phyloP scores from a whole-genome alignment of 1,140 invertebrate species.

The Teleopsis dalmanni region DNA sequence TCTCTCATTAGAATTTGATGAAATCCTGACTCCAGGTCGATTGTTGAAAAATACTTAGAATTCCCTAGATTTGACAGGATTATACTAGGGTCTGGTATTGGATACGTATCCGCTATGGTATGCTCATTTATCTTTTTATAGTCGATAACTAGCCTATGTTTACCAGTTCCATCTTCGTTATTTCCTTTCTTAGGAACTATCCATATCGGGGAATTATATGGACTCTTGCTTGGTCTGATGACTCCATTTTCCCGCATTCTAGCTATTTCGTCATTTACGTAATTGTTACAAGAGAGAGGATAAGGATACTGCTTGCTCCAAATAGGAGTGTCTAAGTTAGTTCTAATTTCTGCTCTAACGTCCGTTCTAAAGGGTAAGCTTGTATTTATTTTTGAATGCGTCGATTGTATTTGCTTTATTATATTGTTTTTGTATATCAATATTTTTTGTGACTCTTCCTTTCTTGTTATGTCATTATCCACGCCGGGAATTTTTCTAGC shows the following conservation, averaged over 20 bases:
- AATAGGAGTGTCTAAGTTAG: conserved; percentile 11
- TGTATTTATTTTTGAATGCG: no score
- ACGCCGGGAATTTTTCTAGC: no score
- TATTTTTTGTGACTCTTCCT: no score
- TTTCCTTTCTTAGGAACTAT: conserved; percentile 15
- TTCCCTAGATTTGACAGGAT: conserved; percentile 43
- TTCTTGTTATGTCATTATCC: no score
- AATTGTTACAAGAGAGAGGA: conserved; percentile 13
- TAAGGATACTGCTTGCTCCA: conserved; percentile 18
- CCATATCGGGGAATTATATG: conserved; percentile 20
- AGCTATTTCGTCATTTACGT: conserved; percentile 15
- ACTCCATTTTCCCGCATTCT: conserved; percentile 16
- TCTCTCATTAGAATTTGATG: conserved; percentile 41
- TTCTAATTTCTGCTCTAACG: conserved; percentile 17
- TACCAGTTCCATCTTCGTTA: conserved; percentile 19
- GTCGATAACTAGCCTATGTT: conserved; percentile 36
- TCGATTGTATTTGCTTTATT: no score
- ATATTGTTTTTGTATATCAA: no score
- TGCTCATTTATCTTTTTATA: conserved; percentile 32
- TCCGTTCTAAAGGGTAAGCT: conserved; percentile 11
- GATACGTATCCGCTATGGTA: conserved; percentile 43
- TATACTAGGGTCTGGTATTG: conserved; percentile 47
- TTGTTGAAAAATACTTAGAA: conserved; percentile 39
- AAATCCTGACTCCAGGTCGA: conserved; percentile 47
- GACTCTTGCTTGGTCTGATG: conserved; percentile 15